Base-by-base conservation (phyloP, 2,888 invertebrate genomes). In the Andrena chrysosceles region DNA sequence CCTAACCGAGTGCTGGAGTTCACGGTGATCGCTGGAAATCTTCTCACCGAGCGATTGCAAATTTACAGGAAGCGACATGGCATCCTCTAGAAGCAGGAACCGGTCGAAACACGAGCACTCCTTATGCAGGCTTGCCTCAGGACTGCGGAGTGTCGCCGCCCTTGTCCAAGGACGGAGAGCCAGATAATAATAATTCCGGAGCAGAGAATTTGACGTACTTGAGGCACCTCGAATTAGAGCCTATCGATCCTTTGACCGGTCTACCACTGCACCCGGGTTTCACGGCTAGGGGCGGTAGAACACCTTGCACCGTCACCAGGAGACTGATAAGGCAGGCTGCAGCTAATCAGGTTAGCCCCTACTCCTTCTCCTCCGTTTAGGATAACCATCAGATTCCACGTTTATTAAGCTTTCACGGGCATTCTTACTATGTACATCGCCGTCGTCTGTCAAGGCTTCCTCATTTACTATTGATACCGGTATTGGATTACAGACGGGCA, bases 221-320 rank as follows among this genome's bases (percentile, higher is more conserved):
- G 62, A 93, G 97, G 77, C 97, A 97, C 93, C 94, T 98, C 91
- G 98, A 98, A 93, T 95, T 98, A 87, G 98, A 98, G 94, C 97
- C 97, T 0, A 95, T 96, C 8, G 96, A 96, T 88, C 96, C 96
- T 2, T 94, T 95, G 6, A 97, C 97, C 81, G 93, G 94, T 3
- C 75, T 93, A 72, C 93, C 93, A 3, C 62, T 93, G 31, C 92
- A 93, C 83, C 92, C 96, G 95, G 54, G 95, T 93, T 83, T 95
- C 93, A 90, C 95, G 91, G 83, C 95, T 92, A 94, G 95, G 83
- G 95, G 95, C 83, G 97, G 97, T 10, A 95, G 97, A 77, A 98
- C 98, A 1, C 98, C 98, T 0, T 98, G 98, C 91, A 98, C 98
- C 20, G 96, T 96, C 81, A 97, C 97, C 62, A 97, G 97, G 92